phyloP scores from a whole-genome alignment of 2,888 invertebrate species.

The Corbicula japonica region DNA sequence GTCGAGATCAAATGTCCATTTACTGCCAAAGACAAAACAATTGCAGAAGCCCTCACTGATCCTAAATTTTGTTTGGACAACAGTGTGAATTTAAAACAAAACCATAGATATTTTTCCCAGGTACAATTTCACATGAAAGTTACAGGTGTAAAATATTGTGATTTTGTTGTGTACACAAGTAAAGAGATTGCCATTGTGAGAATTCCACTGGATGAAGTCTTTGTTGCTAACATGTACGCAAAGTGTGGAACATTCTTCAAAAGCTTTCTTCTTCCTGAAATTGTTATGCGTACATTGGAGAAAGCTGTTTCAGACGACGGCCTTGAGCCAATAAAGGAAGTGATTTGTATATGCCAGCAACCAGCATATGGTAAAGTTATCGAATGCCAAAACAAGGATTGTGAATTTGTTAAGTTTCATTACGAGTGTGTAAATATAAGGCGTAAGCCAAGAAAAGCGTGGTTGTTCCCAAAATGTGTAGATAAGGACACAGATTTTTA shows the following conservation, averaged over 20 bases:
- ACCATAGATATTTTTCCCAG: constrained; percentile 23
- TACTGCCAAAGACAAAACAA: constrained; percentile 5
- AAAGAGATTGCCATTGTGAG: not conserved
- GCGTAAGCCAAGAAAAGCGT: no score
- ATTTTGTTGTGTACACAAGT: constrained; percentile 21
- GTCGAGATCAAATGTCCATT: constrained; percentile 21
- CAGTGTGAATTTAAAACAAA: not conserved
- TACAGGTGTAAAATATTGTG: constrained; percentile 5
- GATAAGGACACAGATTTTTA: no score
- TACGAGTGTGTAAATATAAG: no score
- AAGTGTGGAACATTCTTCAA: constrained; percentile 17
- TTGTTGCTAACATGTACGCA: not conserved
- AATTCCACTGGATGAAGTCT: not conserved
- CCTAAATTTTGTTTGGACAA: not conserved
- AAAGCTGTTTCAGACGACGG: no score
- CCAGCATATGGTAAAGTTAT: no score
- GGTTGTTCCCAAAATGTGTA: no score
- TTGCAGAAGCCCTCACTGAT: not conserved
- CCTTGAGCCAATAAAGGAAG: no score
- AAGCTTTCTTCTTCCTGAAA: constrained; percentile 15
- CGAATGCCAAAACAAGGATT: no score
- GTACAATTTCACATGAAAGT: constrained; percentile 34
- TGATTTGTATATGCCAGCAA: no score
- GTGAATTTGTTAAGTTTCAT: no score
- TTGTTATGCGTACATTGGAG: constrained; percentile 14